Evolutionary conservation across 2,113 vertebrate species (phyloP), one percentile per base, ranked within the genome.

Genomic region (Aphyosemion australe): DNA sequence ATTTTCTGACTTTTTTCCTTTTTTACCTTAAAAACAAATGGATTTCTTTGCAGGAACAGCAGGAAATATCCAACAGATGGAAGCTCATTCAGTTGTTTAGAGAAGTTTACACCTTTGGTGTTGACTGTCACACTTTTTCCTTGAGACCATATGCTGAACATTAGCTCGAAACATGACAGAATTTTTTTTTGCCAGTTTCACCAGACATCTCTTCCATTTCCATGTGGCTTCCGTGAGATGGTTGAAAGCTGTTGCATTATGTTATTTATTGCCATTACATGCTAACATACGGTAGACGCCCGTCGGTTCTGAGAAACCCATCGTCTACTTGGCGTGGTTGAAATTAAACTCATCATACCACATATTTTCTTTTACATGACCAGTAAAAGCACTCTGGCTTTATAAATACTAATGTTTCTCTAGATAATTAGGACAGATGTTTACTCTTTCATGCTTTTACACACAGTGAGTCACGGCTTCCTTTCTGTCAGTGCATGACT

Each of bases 101-200:
- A 61, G 19, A 69, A 42, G 51, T 70, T 89, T 65, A 55, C 86
- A 88, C 74, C 74, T 84, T 79, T 48, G 48, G 63, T 84, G 82
- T 72, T 53, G 63, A 72, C 72, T 77, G 54, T 72, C 64, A 80
- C 75, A 66, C 26, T 46, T 57, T 51, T 54, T 78, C 26, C n/a
- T 54, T 64, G 51, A 77, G 65, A 77, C 79, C 89, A 87, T 89
- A 87, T 90, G 86, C 51, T 83, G 48, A 72, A 82, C 65, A 70
- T 84, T 78, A 77, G 34, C 69, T 64, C 47, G 47, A 67, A 68
- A 68, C 53, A 21, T 58, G 58, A 76, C 64, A 73, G 42, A 62
- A 65, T 69, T 21, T 74, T 65, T 59, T 61, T 48, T 72, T 61
- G 26, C 26, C 55, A 61, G 42, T 57, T 59, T 54, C 5, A 43